Conservation (phyloP, 2,113 vertebrate species). For the Phoenicopterus ruber region DNA sequence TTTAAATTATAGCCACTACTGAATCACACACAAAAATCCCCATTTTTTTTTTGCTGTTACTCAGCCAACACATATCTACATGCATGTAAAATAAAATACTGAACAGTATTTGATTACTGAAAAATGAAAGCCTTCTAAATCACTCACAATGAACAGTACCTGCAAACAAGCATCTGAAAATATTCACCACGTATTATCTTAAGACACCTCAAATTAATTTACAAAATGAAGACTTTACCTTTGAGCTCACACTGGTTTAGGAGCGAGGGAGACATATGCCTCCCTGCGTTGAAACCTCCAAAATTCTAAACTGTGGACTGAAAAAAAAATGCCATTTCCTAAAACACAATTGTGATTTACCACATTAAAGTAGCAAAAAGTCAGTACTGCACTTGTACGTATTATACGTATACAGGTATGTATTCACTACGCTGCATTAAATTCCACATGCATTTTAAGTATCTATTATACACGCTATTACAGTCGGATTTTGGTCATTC, state of each 20-base stretch:
- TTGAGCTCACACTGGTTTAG: conserved; percentile 2
- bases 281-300: background rate
- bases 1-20: conserved; percentile 55
- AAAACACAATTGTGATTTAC: conserved; percentile 51
- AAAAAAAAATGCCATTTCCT: background rate
- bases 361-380: conserved; percentile 46
- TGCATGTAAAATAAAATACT: conserved; percentile 57
- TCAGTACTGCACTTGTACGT: conserved; percentile 38
- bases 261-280: background rate
- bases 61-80: conserved; percentile 42
- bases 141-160: conserved; percentile 52
- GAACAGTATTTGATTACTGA: conserved; percentile 39
- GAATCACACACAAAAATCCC: conserved; percentile 23
- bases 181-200: conserved; percentile 11
- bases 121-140: conserved; percentile 52
- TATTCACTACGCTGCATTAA: conserved; percentile 49
- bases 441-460: conserved; percentile 59
- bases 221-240: conserved; percentile 41
- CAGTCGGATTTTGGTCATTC: conserved; percentile 62
- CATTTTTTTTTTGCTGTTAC: conserved; percentile 12
- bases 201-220: conserved; percentile 46
- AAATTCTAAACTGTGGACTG: background rate
- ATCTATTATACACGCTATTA: conserved; percentile 57
- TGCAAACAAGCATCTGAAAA: conserved; percentile 52
- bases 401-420: conserved; percentile 36